phyloP scores from a whole-genome alignment of 2,888 invertebrate species.

The Leuctra nigra region DNA sequence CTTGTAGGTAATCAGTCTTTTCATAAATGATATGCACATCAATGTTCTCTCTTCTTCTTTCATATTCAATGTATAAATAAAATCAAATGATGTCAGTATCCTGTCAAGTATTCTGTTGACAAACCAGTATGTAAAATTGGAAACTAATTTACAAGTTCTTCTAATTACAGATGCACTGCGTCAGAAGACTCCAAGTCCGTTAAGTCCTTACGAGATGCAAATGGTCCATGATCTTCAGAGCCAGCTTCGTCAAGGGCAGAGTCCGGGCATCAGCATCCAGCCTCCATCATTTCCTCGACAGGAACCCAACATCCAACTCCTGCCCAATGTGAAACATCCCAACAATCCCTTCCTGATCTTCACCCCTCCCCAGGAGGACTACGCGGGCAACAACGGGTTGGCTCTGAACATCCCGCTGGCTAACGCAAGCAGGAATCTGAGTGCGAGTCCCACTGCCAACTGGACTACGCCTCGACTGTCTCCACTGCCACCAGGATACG shows the following conservation, averaged over 20 bases:
- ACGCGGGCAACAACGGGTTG: background rate
- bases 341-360: background rate
- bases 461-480: background rate
- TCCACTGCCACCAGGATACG: background rate
- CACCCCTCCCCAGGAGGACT: background rate
- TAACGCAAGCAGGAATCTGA: background rate
- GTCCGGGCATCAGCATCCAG: background rate
- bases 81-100: no score
- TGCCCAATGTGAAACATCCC: background rate
- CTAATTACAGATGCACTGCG: background rate
- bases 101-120: no score
- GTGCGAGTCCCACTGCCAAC: background rate
- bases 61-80: no score
- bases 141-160: no score
- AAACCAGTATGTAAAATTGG: no score
- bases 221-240: conserved; percentile 7
- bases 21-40: no score
- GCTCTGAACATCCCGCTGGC: background rate
- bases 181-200: background rate
- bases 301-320: background rate
- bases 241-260: conserved; percentile 10
- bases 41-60: no score
- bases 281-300: background rate
- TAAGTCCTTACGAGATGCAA: conserved; percentile 19
- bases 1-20: no score